Evolutionary conservation across 1,140 invertebrate genomes (phyloP), one percentile per base, ranked within the genome.

Genomic region (Heliconius melpomene): DNA sequence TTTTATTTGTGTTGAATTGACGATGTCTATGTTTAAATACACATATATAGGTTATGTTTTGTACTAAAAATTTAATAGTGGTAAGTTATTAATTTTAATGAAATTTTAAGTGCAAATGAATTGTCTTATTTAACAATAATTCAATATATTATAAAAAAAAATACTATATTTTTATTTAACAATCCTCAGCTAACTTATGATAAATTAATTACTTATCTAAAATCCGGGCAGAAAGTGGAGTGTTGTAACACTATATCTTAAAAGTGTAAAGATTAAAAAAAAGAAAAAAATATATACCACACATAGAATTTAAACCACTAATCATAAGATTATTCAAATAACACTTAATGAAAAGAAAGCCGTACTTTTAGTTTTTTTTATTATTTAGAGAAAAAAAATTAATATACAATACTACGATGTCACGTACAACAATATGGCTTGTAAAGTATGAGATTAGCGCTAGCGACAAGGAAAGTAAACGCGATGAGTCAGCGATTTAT

Each of bases 1-100:
- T 32, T 36, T 18, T 2, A 70, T 86, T 93, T 91, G 83, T 76
- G 91, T 93, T 87, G 80, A 90, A 88, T 83, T 93, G 91, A 93
- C 91, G 91, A 93, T 88, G 83, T 77, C 16, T 32, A 77, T 52
- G 57, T 66, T 52, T 82, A 20, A 20, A 52, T 52, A 52, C 2
- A 52, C 20, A 60, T 76, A 52, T 52, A 77, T 75, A 60, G 50
- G 70, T 72, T 74, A 46, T 1, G 50, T 57, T 66, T 60, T 74
- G 20, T 77, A 77, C 72, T 74, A 74, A 40, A n/a, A 18, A 20
- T 6, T 0, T 9, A 40, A 72, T 23, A 36, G 2, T 72, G 2
- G 3, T 66, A 66, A 13, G n/a, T 60, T 60, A 46, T 66, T 57
- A 23, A 29, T 16, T 57, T 9, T 23, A 57, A 57, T 57, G 5